These are phyloP conservation scores for Blastomussa wellsi DNA, from an alignment of 92 coral and sea anemone species.

Conservation along the genomic window DNA sequence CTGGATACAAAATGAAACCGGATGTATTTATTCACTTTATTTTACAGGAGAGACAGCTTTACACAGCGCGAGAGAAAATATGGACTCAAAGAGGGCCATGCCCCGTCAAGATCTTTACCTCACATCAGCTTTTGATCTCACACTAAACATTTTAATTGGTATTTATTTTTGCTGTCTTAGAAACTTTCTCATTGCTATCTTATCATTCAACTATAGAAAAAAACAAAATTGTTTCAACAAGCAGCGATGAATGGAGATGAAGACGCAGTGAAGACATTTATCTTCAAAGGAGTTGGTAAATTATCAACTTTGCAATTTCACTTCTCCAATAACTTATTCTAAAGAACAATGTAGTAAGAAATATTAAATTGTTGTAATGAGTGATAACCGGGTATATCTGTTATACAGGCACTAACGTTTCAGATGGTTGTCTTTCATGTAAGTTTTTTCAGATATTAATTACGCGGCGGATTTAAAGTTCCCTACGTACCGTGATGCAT, in stretches of 20 bases:
- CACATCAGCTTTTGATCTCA: no score
- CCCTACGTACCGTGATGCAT: no score
- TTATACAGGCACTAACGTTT: no score
- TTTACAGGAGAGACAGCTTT: not conserved
- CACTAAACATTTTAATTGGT: no score
- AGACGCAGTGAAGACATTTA: constrained; percentile 10
- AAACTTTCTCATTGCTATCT: not conserved
- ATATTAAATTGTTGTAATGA: no score
- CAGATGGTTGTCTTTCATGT: no score
- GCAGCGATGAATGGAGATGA: constrained; percentile 25
- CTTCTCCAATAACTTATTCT: not conserved
- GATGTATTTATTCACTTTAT: not conserved
- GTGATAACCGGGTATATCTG: no score
- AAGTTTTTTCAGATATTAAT: no score
- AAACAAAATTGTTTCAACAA: constrained; percentile 10
- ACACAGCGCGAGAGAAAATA: not conserved
- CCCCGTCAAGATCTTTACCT: not conserved
- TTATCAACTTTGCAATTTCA: not conserved
- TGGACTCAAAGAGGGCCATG: no score
- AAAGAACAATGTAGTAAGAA: no score
- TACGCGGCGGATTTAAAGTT: no score
- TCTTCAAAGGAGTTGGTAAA: constrained; percentile 33
- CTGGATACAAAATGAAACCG: not conserved
- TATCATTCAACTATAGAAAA: constrained; percentile 1
- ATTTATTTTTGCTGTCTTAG: no score